Evolutionary conservation across 2,888 invertebrate species (phyloP), one percentile per base, ranked within the genome.

Genomic region (Xylota segnis): DNA sequence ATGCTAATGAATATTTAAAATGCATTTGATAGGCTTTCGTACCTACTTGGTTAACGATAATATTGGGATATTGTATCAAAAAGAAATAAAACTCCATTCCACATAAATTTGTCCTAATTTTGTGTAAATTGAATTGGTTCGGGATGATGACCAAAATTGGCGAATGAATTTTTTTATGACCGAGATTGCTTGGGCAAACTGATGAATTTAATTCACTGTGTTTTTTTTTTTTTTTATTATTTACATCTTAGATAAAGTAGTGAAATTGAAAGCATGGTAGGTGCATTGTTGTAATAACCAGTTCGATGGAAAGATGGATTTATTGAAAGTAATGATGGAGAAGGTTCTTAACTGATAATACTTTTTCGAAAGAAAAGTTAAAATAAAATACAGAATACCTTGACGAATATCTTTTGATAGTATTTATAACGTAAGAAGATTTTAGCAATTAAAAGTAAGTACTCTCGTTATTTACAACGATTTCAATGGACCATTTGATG

Each of bases 1-100:
- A n/a, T 12, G 27, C 27, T 52, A 27, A 52, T 52, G 29, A 52
- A 27, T 52, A 52, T 50, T 29, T 52, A 52, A 52, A 52, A 29
- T 12, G 27, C 29, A 29, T 52, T 52, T 2, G n/a, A 29, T 27
- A 2, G 52, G 10, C 27, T 52, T 27, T n/a, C 4, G 50, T 23
- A 37, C 37, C 37, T 10, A 37, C 2, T 50, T 23, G 18, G 18
- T 23, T 23, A 50, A 50, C 4, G 50, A 23, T 23, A 23, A 23
- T 50, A 23, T 3, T 37, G 37, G 23, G 7, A 50, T 4, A 50
- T 23, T 12, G 2, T 23, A 6, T 23, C 4, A 50, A 50, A 23
- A 50, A 10, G 4, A 3, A 12, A 50, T 50, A 10, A 50, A 50
- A 23, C 23, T 10, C 23, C 5, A 50, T 43, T 43, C 14, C 43